Conservation (phyloP, 2,888 invertebrate genomes). For the Argyresthia goedartella region DNA sequence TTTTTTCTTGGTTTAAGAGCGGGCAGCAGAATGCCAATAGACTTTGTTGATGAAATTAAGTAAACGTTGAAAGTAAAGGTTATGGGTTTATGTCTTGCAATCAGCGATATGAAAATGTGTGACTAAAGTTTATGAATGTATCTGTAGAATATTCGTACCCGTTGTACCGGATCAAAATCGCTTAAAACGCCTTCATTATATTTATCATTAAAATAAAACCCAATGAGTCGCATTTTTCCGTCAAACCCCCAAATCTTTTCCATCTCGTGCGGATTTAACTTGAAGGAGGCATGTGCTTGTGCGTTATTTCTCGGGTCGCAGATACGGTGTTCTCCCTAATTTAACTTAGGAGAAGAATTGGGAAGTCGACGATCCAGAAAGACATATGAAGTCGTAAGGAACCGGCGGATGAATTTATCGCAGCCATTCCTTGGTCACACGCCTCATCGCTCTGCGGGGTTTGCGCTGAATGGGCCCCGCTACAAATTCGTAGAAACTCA, state of each 20-base stretch:
- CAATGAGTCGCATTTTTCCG: too few relatives aligned
- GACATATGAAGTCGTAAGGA: slow-evolving; percentile 46
- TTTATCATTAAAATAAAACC: too few relatives aligned
- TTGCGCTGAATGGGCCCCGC: not conserved
- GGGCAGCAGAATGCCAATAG: too few relatives aligned
- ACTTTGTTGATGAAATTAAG: too few relatives aligned
- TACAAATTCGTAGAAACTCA: not conserved
- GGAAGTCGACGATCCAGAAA: slow-evolving; percentile 42
- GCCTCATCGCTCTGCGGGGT: slow-evolving; percentile 4
- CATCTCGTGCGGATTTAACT: slow-evolving; percentile 18
- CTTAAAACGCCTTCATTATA: too few relatives aligned
- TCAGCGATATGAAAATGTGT: too few relatives aligned
- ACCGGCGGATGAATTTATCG: slow-evolving; percentile 20
- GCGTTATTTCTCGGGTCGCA: slow-evolving; percentile 32
- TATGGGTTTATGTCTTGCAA: too few relatives aligned
- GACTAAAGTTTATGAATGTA: too few relatives aligned
- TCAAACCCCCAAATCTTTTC: not conserved
- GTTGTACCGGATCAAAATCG: too few relatives aligned
- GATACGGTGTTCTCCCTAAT: slow-evolving; percentile 59
- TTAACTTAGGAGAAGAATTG: slow-evolving; percentile 59
- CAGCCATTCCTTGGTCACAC: slow-evolving; percentile 6
- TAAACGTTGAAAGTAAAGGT: too few relatives aligned
- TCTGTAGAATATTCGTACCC: too few relatives aligned
- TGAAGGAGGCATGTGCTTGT: slow-evolving; percentile 17
- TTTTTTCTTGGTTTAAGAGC: too few relatives aligned